These are phyloP conservation scores for Scophthalmus maximus DNA, from an alignment of 2,113 vertebrate genomes.

Conservation along the genomic window DNA sequence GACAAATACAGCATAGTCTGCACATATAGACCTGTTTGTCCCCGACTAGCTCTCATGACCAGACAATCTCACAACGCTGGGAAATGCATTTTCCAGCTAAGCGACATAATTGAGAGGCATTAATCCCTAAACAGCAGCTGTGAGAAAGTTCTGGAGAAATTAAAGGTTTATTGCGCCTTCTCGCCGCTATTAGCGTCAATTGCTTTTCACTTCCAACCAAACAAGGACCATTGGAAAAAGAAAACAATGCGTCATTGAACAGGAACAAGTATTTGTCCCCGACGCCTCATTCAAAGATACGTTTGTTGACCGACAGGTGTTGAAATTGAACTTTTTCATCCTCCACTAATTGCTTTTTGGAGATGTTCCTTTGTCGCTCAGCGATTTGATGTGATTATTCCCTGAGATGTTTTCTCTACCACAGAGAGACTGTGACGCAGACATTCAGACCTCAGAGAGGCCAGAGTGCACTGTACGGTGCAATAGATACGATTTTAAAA, in stretches of 20 bases:
- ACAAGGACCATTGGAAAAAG: slow-evolving; percentile 1
- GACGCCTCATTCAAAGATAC: background rate
- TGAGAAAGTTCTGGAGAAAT: slow-evolving; percentile 54
- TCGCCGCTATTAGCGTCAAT: slow-evolving; percentile 14
- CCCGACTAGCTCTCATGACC: slow-evolving; percentile 48
- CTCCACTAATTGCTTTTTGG: too few species aligned
- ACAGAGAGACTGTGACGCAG: background rate
- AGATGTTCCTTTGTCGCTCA: too few species aligned
- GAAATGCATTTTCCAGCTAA: slow-evolving; percentile 52
- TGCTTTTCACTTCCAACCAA: slow-evolving; percentile 15
- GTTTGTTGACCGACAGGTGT: background rate
- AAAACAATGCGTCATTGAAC: slow-evolving; percentile 30
- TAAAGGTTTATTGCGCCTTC: slow-evolving; percentile 48
- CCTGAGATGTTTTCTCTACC: background rate
- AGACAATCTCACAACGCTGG: slow-evolving; percentile 61
- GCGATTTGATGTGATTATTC: background rate
- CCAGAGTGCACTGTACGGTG: background rate
- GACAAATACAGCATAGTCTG: slow-evolving; percentile 55
- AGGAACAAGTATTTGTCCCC: slow-evolving; percentile 17
- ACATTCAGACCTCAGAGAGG: background rate
- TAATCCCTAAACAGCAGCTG: slow-evolving; percentile 57
- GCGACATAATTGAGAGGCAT: slow-evolving; percentile 10
- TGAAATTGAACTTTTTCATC: background rate
- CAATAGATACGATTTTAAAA: background rate
- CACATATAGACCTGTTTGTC: slow-evolving; percentile 57